Evolutionary conservation across 2,113 vertebrate species (phyloP).

Genomic region (Eira barbara): DNA sequence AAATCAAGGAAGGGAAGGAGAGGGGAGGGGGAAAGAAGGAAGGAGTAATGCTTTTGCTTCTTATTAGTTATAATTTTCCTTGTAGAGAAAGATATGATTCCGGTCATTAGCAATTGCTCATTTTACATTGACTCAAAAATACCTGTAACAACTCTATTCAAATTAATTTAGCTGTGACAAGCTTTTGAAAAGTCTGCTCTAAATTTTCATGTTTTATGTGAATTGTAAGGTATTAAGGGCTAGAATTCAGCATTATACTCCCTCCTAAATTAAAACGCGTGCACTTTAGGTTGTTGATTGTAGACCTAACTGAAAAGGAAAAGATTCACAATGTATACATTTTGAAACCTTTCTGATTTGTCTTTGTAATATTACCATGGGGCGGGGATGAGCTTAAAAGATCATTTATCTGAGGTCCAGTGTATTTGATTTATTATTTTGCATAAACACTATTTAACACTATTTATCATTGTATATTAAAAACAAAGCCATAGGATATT

Average conservation of each 20-base stretch:
- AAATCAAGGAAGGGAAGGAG: too few species aligned
- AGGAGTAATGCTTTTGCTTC: not conserved
- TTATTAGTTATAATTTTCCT: not conserved
- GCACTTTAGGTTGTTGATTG: not conserved
- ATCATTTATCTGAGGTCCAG: not conserved
- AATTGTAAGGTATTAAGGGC: not conserved
- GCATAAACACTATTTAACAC: not conserved
- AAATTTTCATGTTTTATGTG: not conserved
- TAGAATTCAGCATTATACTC: not conserved
- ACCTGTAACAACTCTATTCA: not conserved
- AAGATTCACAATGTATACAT: not conserved
- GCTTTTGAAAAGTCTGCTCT: not conserved
- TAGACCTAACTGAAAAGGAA: not conserved
- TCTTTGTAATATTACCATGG: not conserved
- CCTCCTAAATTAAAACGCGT: not conserved
- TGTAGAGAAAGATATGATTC: not conserved
- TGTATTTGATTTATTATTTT: not conserved
- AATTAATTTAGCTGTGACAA: not conserved
- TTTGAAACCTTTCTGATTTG: not conserved
- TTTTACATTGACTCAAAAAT: conserved; percentile 24
- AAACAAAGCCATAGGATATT: not conserved
- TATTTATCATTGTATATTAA: not conserved
- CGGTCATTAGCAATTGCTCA: not conserved
- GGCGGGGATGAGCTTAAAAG: not conserved
- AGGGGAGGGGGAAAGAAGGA: too few species aligned